Evolutionary conservation across 2,113 vertebrate genomes (phyloP).

Genomic region (Tupaia chinensis): DNA sequence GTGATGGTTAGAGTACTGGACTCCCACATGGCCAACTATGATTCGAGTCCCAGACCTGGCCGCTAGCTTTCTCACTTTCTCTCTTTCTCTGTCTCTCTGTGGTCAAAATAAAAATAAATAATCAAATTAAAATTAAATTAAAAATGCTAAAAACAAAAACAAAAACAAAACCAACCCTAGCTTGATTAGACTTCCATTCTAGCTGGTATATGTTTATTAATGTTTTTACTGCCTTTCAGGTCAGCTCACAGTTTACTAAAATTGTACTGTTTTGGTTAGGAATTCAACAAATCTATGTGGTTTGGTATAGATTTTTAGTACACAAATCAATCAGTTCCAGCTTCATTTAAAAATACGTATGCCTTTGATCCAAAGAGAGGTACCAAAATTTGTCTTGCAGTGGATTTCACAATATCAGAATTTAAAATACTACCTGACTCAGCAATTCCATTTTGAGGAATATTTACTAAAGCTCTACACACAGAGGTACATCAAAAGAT

Average conservation of each 20-base stretch:
- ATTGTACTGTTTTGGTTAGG: neutral
- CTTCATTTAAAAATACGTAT: slow-evolving; percentile 30
- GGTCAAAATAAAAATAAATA: too few species aligned
- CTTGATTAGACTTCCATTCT: neutral
- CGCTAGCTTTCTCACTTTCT: too few species aligned
- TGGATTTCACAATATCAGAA: slow-evolving; percentile 27
- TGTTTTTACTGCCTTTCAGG: neutral
- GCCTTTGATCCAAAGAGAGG: neutral
- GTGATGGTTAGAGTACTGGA: too few species aligned
- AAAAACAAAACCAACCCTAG: neutral
- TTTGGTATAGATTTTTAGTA: slow-evolving; percentile 10
- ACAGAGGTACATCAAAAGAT: neutral
- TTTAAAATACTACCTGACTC: slow-evolving; percentile 50
- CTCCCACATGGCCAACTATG: too few species aligned
- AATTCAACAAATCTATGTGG: slow-evolving; percentile 5
- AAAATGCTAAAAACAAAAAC: too few species aligned
- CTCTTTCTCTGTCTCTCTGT: too few species aligned
- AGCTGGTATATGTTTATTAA: neutral
- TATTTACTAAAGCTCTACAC: neutral
- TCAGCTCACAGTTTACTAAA: neutral
- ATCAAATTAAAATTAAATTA: too few species aligned
- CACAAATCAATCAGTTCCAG: neutral
- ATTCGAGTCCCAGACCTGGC: too few species aligned
- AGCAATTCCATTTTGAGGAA: slow-evolving; percentile 3
- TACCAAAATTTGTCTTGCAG: neutral